These are phyloP conservation scores for Rotaria sp. DNA, from an alignment of 2,888 invertebrate species.

Conservation along the genomic window DNA sequence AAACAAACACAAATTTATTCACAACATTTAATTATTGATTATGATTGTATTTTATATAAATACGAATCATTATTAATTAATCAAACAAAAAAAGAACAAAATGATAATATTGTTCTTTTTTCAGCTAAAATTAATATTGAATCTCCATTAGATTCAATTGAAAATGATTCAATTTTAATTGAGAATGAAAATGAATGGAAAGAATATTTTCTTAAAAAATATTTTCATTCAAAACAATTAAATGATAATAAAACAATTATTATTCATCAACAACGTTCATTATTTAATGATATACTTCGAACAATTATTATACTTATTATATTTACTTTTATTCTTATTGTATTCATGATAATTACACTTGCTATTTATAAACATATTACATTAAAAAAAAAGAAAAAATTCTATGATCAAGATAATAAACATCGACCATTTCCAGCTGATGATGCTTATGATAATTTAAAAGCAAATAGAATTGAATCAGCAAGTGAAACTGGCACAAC, in stretches of 20 bases:
- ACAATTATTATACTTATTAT: neutral
- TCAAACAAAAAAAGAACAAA: neutral
- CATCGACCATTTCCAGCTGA: neutral
- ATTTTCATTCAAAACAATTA: neutral
- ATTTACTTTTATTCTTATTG: neutral
- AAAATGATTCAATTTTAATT: neutral
- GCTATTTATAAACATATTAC: neutral
- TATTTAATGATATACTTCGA: neutral
- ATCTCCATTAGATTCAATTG: neutral
- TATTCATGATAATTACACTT: neutral
- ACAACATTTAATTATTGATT: neutral
- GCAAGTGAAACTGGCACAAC: neutral
- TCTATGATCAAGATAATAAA: neutral
- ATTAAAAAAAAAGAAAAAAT: neutral
- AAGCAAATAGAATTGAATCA: neutral
- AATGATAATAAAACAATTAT: neutral
- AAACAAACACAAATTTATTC: neutral
- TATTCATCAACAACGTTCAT: neutral
- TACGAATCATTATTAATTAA: neutral
- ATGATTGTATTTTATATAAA: neutral
- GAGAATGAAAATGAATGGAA: neutral
- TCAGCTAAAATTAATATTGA: neutral
- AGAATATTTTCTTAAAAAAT: constrained; percentile 8
- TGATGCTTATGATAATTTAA: constrained; percentile 18
- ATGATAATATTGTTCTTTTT: neutral